Percentiles rank a stretch among this genome's conserved stretches.
These are phyloP conservation scores for Proisotoma minuta DNA, from an alignment of 2,888 invertebrate genomes.

Conservation along the genomic window DNA sequence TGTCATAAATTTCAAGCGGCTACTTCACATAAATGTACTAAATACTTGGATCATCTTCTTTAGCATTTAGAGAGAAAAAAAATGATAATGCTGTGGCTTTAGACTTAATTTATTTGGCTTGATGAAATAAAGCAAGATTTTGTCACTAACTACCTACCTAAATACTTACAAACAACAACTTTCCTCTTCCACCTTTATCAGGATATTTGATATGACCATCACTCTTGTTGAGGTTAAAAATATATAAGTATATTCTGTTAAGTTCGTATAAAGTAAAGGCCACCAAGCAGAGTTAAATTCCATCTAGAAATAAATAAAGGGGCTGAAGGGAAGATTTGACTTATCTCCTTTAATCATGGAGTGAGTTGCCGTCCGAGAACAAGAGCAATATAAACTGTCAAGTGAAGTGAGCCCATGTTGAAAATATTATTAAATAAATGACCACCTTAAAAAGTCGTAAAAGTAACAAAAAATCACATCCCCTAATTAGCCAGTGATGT, in stretches of 20 bases:
- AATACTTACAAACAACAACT: background rate
- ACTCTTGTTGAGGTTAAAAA: no score
- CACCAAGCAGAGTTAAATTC: no score
- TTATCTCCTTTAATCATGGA: constrained; percentile 16
- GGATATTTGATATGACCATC: no score
- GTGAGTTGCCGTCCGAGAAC: constrained; percentile 12
- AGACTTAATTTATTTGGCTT: constrained; percentile 4
- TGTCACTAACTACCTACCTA: background rate
- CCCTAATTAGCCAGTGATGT: background rate
- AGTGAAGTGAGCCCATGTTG: background rate
- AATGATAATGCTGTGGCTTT: no score
- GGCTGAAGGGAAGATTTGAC: constrained; percentile 12
- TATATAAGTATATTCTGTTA: no score
- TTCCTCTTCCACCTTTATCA: background rate
- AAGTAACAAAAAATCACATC: background rate
- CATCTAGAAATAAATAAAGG: constrained; percentile 14
- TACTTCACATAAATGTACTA: background rate
- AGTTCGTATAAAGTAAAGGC: no score
- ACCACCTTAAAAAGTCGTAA: constrained; percentile 12
- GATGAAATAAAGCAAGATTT: constrained; percentile 2
- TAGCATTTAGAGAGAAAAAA: no score
- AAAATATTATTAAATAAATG: constrained; percentile 9
- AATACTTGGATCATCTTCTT: background rate
- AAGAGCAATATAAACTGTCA: constrained; percentile 8
- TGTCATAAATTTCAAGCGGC: constrained; percentile 6